Percentiles rank a stretch among this genome's conserved stretches.
Evolutionary conservation across 2,888 invertebrate genomes (phyloP).

Genomic region (Zaprionus obscuricornis): DNA sequence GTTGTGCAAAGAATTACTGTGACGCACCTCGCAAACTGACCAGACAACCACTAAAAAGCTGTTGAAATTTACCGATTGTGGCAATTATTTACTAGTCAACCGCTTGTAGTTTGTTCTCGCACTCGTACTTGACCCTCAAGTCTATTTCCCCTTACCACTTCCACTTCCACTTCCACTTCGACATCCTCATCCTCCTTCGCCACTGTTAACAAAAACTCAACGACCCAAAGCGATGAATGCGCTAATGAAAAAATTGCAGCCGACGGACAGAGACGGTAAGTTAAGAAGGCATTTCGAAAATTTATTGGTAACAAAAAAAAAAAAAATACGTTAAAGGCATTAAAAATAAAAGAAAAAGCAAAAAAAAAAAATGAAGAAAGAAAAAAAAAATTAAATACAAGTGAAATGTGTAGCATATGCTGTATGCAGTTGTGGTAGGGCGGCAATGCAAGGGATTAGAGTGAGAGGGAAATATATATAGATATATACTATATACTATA

Average conservation of each 20-base stretch:
- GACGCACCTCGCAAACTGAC: conserved; percentile 30
- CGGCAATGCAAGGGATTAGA: background rate
- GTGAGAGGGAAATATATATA: background rate
- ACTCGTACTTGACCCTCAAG: conserved; percentile 55
- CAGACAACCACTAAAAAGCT: conserved; percentile 57
- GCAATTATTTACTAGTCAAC: conserved; percentile 61
- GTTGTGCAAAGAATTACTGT: background rate
- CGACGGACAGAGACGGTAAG: conserved; percentile 35
- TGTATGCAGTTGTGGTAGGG: conserved; percentile 26
- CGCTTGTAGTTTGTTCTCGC: conserved; percentile 47
- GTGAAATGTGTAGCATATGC: conserved; percentile 68
- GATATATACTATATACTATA: no score
- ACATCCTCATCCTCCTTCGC: no score
- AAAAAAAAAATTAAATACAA: conserved; percentile 26
- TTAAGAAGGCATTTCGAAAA: conserved; percentile 67
- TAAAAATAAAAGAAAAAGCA: conserved; percentile 10
- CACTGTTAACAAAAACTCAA: background rate
- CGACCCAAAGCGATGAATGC: conserved; percentile 33
- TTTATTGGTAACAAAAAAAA: conserved; percentile 60
- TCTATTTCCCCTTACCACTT: conserved; percentile 7
- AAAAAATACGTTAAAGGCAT: conserved; percentile 20
- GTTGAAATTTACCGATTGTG: conserved; percentile 71
- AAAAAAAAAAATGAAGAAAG: conserved; percentile 3
- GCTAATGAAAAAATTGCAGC: conserved; percentile 72
- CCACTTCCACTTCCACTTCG: no score